Evolutionary conservation across 2,113 vertebrate species (phyloP).

Genomic region (Tursiops truncatus): DNA sequence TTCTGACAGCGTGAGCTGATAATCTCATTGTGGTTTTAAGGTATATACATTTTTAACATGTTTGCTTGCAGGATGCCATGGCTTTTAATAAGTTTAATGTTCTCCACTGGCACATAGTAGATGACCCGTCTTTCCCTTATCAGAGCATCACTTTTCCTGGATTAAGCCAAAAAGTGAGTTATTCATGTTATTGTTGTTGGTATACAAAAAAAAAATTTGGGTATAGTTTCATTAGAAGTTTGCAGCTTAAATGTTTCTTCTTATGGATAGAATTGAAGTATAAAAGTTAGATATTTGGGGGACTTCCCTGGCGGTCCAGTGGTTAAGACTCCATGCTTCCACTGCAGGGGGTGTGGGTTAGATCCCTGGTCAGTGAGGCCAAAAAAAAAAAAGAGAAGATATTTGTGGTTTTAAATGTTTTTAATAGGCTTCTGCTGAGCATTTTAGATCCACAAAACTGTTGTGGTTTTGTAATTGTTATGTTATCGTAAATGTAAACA

Average conservation of each 20-base stretch:
- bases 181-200: neutral
- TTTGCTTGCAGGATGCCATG: conserved; percentile 92
- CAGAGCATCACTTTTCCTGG: conserved; percentile 92
- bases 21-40: neutral
- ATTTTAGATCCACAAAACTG: neutral
- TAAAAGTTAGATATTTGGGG: neutral
- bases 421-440: neutral
- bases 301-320: no score
- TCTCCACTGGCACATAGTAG: conserved; percentile 98
- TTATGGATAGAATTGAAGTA: neutral
- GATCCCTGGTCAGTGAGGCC: no score
- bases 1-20: neutral
- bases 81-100: conserved; percentile 98
- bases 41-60: neutral
- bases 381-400: no score
- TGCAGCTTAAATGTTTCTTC: neutral
- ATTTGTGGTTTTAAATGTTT: conserved; percentile 19
- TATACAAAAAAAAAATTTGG: neutral
- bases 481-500: neutral
- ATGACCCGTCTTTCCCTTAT: conserved; percentile 95
- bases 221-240: neutral
- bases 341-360: no score
- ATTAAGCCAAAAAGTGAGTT: conserved; percentile 91
- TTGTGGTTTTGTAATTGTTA: neutral
- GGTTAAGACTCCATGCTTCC: no score